Conservation (phyloP, 1,140 invertebrate species). For the Caenorhabditis brenneri region DNA sequence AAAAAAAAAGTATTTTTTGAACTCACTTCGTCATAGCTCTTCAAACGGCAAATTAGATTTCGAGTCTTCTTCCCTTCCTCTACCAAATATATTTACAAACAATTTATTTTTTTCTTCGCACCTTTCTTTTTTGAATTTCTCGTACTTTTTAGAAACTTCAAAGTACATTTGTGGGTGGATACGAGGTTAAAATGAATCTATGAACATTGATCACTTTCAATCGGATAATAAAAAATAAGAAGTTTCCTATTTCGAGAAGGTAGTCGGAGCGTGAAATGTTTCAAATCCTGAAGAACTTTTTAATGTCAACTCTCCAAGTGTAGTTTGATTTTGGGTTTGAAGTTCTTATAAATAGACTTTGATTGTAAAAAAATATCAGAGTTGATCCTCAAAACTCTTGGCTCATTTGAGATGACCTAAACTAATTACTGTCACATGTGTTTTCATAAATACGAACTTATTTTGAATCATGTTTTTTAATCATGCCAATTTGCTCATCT, state of each 20-base stretch:
- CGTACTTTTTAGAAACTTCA: not conserved
- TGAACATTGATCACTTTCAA: slow-evolving; percentile 24
- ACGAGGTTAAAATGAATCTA: not conserved
- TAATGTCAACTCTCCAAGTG: too few relatives aligned
- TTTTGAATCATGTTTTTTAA: too few relatives aligned
- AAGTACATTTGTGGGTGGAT: not conserved
- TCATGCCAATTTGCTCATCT: too few relatives aligned
- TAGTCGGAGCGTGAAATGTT: not conserved
- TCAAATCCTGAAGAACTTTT: not conserved
- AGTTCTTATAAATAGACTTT: too few relatives aligned
- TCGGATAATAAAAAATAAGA: not conserved
- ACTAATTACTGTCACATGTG: too few relatives aligned
- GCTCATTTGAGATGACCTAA: too few relatives aligned
- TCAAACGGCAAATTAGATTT: not conserved
- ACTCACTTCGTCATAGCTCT: not conserved
- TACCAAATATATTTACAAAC: not conserved
- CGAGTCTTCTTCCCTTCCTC: not conserved
- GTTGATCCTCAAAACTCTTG: too few relatives aligned
- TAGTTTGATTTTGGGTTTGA: too few relatives aligned
- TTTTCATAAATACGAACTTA: too few relatives aligned
- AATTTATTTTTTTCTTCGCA: not conserved
- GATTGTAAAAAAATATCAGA: too few relatives aligned
- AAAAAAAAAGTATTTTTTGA: not conserved
- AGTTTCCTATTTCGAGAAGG: not conserved
- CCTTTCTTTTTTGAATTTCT: too few relatives aligned